Conservation (phyloP, 53 echinoderm and acorn worm species). For the Holothuria scabra region DNA sequence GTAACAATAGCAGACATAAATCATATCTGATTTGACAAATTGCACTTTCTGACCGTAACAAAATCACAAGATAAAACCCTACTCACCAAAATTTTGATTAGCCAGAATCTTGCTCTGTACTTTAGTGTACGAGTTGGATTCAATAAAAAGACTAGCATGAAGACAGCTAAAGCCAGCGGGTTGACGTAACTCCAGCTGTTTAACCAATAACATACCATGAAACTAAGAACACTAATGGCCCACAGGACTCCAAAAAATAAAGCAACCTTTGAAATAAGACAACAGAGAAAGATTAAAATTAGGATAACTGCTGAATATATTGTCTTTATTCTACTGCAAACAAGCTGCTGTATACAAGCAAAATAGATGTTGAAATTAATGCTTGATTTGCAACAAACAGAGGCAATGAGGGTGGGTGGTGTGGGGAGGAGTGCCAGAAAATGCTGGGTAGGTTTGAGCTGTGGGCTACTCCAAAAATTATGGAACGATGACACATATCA, state of each 20-base stretch:
- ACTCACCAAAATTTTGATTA: conserved; percentile 86
- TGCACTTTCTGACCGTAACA: too few species aligned
- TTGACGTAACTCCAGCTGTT: conserved; percentile 67
- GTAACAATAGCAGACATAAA: too few species aligned
- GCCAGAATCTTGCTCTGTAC: conserved; percentile 89
- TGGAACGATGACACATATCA: too few species aligned
- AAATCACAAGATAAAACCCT: neutral
- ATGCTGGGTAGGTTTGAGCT: too few species aligned
- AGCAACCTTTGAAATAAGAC: conserved; percentile 73
- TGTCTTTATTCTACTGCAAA: too few species aligned
- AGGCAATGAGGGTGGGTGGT: too few species aligned
- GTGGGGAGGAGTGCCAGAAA: too few species aligned
- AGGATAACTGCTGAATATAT: neutral
- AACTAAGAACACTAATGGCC: conserved; percentile 83
- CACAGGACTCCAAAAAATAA: conserved; percentile 91
- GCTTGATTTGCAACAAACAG: too few species aligned
- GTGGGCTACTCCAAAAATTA: too few species aligned
- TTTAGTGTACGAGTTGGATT: conserved; percentile 92
- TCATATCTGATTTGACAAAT: too few species aligned
- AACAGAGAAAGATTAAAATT: neutral
- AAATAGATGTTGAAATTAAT: too few species aligned
- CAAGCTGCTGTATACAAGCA: too few species aligned
- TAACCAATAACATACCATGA: conserved; percentile 62
- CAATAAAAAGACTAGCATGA: conserved; percentile 81
- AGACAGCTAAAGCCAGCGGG: conserved; percentile 82